Evolutionary conservation across 2,797 vertebrate genomes (phyloP).

Genomic region (Sus cebifrons): DNA sequence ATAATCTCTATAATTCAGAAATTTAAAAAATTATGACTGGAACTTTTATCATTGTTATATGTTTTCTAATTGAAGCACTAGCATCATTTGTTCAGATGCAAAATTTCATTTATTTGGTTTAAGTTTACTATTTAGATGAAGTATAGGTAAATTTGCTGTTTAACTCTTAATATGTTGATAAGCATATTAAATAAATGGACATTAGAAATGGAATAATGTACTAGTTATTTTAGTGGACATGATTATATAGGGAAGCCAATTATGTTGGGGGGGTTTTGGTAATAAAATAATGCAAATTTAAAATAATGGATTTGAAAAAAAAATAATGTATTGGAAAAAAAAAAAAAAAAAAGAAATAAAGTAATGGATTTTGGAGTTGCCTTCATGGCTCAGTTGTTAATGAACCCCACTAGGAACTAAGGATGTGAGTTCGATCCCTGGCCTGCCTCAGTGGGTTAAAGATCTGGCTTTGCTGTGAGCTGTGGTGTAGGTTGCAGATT

Average conservation of each 20-base stretch:
- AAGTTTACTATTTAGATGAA: constrained; percentile 46
- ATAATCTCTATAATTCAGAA: not conserved
- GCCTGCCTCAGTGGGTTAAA: too few species aligned
- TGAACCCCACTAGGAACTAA: too few species aligned
- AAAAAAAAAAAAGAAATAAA: not conserved
- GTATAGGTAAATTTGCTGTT: constrained; percentile 55
- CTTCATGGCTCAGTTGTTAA: too few species aligned
- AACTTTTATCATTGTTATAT: constrained; percentile 8
- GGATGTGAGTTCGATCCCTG: too few species aligned
- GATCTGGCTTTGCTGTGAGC: too few species aligned
- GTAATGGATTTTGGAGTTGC: not conserved
- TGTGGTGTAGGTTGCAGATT: too few species aligned
- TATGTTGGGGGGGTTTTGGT: not conserved
- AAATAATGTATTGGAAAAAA: too few species aligned
- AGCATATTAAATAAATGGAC: not conserved
- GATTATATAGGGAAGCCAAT: not conserved
- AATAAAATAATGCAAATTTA: constrained; percentile 28
- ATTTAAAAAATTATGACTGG: not conserved
- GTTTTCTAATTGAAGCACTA: constrained; percentile 26
- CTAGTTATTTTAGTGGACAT: constrained; percentile 15
- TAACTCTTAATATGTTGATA: constrained; percentile 12
- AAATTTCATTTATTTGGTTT: constrained; percentile 49
- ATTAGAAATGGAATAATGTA: not conserved
- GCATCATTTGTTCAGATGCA: not conserved
- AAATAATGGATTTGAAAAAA: not conserved